phyloP scores from a whole-genome alignment of 2,888 invertebrate genomes.

The Drosophila histrio region DNA sequence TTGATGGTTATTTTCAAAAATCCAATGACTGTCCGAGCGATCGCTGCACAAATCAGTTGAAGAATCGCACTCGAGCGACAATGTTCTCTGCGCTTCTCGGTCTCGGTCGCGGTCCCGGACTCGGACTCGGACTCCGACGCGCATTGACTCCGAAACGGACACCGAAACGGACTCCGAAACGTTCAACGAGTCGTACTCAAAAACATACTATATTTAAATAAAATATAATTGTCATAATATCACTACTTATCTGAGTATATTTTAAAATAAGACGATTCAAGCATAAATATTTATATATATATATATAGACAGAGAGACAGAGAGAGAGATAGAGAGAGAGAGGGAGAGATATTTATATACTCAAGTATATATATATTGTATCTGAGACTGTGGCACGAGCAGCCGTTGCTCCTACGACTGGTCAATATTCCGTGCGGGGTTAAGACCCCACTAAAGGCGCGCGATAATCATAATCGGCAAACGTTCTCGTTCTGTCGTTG shows the following conservation, averaged over 20 bases:
- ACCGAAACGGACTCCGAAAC: neutral
- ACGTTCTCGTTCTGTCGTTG: conserved; percentile 28
- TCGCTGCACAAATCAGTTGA: conserved; percentile 83
- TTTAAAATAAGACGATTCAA: conserved; percentile 8
- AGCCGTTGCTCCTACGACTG: conserved; percentile 45
- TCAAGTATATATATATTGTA: conserved; percentile 17
- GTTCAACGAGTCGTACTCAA: neutral
- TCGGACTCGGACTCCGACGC: neutral
- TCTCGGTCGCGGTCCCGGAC: neutral
- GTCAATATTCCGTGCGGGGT: conserved; percentile 70
- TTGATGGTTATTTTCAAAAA: conserved; percentile 81
- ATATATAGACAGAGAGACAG: neutral
- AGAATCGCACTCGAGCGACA: conserved; percentile 82
- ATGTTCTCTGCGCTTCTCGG: conserved; percentile 59
- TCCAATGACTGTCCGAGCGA: conserved; percentile 84
- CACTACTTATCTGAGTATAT: conserved; percentile 8
- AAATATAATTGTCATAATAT: conserved; percentile 5
- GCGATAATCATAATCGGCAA: conserved; percentile 81
- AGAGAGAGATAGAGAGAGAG: neutral
- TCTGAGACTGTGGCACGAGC: conserved; percentile 40
- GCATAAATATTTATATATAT: conserved; percentile 1
- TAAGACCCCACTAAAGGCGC: conserved; percentile 76
- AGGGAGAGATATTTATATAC: neutral
- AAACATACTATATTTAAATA: conserved; percentile 1
- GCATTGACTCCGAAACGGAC: too few relatives aligned